Conservation (phyloP, 2,888 invertebrate species). For the Cheilosia scutellata region DNA sequence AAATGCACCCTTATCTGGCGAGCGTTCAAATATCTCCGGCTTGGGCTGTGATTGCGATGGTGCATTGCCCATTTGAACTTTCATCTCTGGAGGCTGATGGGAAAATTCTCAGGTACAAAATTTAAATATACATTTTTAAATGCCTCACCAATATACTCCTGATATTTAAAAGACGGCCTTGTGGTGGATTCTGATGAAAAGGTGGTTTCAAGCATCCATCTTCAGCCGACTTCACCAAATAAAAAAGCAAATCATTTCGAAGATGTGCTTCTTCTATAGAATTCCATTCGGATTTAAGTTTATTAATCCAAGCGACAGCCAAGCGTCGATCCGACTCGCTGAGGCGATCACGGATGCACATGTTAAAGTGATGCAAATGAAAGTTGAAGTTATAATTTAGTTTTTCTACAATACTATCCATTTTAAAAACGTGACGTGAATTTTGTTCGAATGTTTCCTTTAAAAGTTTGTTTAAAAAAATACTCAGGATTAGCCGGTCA, state of each 20-base stretch:
- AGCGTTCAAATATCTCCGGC: slow-evolving; percentile 85
- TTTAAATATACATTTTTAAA: neutral
- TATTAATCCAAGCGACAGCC: slow-evolving; percentile 85
- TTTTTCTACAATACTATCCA: slow-evolving; percentile 83
- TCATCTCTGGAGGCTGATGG: slow-evolving; percentile 46
- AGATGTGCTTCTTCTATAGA: slow-evolving; percentile 85
- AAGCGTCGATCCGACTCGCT: slow-evolving; percentile 81
- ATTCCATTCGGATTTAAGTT: slow-evolving; percentile 84
- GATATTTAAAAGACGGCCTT: slow-evolving; percentile 83
- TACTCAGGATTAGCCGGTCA: no score
- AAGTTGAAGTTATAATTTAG: slow-evolving; percentile 86
- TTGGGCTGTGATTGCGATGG: slow-evolving; percentile 15
- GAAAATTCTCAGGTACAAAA: neutral
- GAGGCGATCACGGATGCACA: slow-evolving; percentile 83
- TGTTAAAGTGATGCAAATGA: slow-evolving; percentile 85
- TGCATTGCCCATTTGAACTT: neutral
- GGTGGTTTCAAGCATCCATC: slow-evolving; percentile 84
- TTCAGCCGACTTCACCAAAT: slow-evolving; percentile 85
- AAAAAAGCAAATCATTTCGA: slow-evolving; percentile 86
- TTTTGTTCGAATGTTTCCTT: neutral
- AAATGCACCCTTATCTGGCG: slow-evolving; percentile 86
- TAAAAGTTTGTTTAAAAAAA: no score
- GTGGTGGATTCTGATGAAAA: slow-evolving; percentile 85
- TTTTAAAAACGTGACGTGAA: slow-evolving; percentile 68
- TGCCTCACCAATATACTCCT: slow-evolving; percentile 83